Evolutionary conservation across 2,888 invertebrate species (phyloP).

Genomic region (Strigamia transsilvanica): DNA sequence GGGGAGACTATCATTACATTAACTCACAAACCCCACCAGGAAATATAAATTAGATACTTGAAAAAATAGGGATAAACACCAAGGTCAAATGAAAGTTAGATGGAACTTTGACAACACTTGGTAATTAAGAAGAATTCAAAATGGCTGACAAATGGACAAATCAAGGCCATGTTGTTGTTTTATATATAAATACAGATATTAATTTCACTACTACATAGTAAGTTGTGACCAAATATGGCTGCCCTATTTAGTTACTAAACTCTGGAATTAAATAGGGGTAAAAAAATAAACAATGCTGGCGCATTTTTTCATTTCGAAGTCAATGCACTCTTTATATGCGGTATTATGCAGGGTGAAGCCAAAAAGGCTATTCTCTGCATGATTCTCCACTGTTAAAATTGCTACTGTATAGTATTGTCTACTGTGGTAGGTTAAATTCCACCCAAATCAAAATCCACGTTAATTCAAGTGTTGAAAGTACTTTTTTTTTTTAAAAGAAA

Average conservation of each 20-base stretch:
- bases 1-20: background rate
- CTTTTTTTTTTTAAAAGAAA: too few relatives aligned
- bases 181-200: too few relatives aligned
- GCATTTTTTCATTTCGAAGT: too few relatives aligned
- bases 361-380: background rate
- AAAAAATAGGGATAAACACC: background rate
- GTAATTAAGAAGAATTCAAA: too few relatives aligned
- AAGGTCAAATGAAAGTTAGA: conserved; percentile 40
- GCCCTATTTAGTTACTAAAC: background rate
- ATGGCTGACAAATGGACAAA: too few relatives aligned
- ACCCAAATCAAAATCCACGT: background rate
- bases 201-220: background rate
- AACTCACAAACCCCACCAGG: background rate
- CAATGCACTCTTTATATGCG: too few relatives aligned
- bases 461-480: too few relatives aligned
- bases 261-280: background rate
- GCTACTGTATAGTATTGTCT: background rate
- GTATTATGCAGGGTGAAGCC: background rate
- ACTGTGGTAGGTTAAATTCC: background rate
- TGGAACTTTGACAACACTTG: background rate
- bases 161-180: too few relatives aligned
- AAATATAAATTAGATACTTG: conserved; percentile 2
- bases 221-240: background rate
- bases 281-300: background rate
- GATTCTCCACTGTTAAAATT: background rate